Evolutionary conservation across 2,113 vertebrate species (phyloP).

Genomic region (Zosterops hypoxanthus): DNA sequence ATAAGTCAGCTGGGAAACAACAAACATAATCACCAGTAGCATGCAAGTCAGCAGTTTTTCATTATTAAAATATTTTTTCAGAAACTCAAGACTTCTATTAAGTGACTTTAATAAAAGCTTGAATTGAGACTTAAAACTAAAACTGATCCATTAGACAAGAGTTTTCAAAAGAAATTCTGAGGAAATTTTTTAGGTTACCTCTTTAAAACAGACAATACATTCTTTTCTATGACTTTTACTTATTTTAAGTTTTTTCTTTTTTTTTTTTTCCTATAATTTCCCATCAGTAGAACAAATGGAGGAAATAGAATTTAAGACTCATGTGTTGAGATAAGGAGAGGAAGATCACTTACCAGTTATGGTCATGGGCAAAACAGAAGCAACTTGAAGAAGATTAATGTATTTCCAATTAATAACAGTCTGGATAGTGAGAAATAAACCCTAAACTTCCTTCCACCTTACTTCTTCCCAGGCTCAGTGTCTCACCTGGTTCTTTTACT

Average conservation of each 20-base stretch:
- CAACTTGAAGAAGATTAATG: neutral
- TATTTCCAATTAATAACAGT: neutral
- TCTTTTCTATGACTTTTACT: neutral
- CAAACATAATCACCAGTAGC: neutral
- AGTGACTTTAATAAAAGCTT: neutral
- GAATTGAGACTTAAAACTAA: neutral
- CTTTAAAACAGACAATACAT: neutral
- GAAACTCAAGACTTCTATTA: neutral
- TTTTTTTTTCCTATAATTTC: neutral
- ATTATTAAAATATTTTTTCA: neutral
- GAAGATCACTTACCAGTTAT: neutral
- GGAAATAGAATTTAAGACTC: neutral
- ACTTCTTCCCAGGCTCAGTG: neutral
- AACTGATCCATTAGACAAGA: neutral
- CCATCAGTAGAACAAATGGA: neutral
- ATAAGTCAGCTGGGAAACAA: neutral
- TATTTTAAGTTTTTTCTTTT: neutral
- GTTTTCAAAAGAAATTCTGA: neutral
- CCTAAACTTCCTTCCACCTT: neutral
- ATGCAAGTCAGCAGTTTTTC: neutral
- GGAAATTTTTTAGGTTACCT: neutral
- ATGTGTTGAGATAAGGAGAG: neutral
- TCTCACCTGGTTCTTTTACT: neutral
- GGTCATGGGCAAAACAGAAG: neutral
- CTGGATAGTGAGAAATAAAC: neutral